Evolutionary conservation across 2,113 vertebrate species (phyloP).

Genomic region (Carlito syrichta): DNA sequence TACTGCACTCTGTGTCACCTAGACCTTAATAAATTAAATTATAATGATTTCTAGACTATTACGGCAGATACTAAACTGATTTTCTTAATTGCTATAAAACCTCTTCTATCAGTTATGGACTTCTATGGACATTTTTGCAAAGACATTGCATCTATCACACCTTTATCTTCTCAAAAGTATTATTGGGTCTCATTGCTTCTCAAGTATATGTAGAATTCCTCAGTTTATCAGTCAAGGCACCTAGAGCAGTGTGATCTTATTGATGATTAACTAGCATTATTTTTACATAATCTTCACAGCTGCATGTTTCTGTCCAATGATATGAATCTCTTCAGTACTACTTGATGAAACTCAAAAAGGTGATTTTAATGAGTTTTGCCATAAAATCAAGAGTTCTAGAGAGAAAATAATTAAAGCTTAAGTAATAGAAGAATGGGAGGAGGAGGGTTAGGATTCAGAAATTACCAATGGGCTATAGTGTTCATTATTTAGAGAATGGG

Average conservation of each 20-base stretch:
- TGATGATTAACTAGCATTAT: not conserved
- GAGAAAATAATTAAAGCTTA: not conserved
- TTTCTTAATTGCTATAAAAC: not conserved
- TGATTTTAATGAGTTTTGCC: not conserved
- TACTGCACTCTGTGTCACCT: not conserved
- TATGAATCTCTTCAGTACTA: not conserved
- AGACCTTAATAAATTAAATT: not conserved
- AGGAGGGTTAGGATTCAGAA: not conserved
- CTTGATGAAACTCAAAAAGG: not conserved
- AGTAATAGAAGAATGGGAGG: not conserved
- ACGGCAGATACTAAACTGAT: not conserved
- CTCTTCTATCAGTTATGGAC: not conserved
- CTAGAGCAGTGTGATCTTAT: not conserved
- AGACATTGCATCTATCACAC: not conserved
- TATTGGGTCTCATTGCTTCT: fast-evolving
- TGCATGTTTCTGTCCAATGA: not conserved
- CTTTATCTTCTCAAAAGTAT: not conserved
- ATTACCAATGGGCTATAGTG: no score
- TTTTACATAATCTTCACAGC: not conserved
- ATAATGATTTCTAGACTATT: not conserved
- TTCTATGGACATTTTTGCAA: not conserved
- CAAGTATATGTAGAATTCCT: not conserved
- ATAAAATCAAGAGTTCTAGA: not conserved
- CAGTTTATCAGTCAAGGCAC: not conserved
- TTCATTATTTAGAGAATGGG: no score